Conservation (phyloP, 1,140 invertebrate genomes). For the Popillia japonica region DNA sequence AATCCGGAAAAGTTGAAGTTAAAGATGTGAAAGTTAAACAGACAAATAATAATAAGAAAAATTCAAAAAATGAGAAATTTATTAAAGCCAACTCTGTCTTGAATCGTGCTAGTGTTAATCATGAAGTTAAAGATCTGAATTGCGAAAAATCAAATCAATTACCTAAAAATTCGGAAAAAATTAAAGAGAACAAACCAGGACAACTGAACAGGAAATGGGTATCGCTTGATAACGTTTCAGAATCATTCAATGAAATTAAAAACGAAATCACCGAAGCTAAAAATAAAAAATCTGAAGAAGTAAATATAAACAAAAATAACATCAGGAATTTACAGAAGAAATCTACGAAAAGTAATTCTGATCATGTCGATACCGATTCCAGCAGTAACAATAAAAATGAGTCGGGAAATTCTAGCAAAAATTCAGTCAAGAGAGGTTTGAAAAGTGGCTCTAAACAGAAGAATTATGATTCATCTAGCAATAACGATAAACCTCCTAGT, state of each 20-base stretch:
- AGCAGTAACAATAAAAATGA: conserved; percentile 51
- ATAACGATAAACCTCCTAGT: conserved; percentile 52
- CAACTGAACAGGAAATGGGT: conserved; percentile 67
- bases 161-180: conserved; percentile 49
- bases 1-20: conserved; percentile 60
- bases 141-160: conserved; percentile 49
- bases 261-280: conserved; percentile 48
- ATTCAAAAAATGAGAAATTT: conserved; percentile 61
- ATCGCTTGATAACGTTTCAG: conserved; percentile 66
- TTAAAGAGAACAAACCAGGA: conserved; percentile 51
- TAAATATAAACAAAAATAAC: conserved; percentile 61
- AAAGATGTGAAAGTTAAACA: conserved; percentile 62
- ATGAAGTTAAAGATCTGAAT: conserved; percentile 55
- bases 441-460: conserved; percentile 50
- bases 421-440: conserved; percentile 51
- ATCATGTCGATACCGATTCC: conserved; percentile 50
- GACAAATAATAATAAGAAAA: conserved; percentile 60
- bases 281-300: conserved; percentile 61
- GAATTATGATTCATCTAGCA: conserved; percentile 48
- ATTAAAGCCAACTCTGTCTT: conserved; percentile 60
- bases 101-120: conserved; percentile 55
- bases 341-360: conserved; percentile 55
- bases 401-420: conserved; percentile 51
- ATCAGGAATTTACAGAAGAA: conserved; percentile 59
- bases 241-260: conserved; percentile 58